Evolutionary conservation across 2,113 vertebrate species (phyloP).

Genomic region (Chaenocephalus aceratus): DNA sequence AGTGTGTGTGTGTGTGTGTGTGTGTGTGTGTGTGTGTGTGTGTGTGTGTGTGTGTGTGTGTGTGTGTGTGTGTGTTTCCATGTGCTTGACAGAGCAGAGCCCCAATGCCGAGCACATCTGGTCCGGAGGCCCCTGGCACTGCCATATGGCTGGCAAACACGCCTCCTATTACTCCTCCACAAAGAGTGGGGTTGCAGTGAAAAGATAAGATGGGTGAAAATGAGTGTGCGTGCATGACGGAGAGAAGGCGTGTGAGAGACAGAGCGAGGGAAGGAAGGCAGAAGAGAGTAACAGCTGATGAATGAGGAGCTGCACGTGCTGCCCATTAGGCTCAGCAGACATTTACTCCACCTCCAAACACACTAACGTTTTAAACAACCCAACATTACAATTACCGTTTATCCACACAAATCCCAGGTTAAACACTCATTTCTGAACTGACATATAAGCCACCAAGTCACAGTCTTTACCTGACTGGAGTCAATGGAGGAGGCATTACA

Average conservation of each 20-base stretch:
- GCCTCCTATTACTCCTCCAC: conserved; percentile 63
- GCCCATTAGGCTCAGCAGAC: conserved; percentile 53
- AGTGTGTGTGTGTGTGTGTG: conserved; percentile 14
- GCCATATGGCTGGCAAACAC: conserved; percentile 78
- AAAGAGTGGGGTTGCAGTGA: conserved; percentile 63
- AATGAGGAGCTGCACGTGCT: conserved; percentile 67
- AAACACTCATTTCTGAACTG: conserved; percentile 30
- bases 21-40: conserved; percentile 39
- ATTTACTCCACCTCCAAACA: conserved; percentile 33
- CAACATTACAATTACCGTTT: conserved; percentile 12
- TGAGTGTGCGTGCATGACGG: conserved; percentile 32
- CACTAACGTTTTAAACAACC: conserved; percentile 52
- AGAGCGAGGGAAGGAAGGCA: conserved; percentile 35
- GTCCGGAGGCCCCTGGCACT: conserved; percentile 75
- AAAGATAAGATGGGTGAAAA: conserved; percentile 56
- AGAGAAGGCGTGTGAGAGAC: conserved; percentile 33
- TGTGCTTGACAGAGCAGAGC: conserved; percentile 73
- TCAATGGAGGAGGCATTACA: background rate
- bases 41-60: conserved; percentile 17
- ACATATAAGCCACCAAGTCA: background rate
- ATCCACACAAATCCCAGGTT: conserved; percentile 9
- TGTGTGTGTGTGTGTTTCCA: conserved; percentile 46
- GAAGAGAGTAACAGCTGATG: conserved; percentile 67
- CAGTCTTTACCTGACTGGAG: conserved; percentile 7
- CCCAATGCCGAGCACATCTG: conserved; percentile 79